These are phyloP conservation scores for Ormyrus pomaceus DNA, from an alignment of 2,888 invertebrate genomes.

Conservation along the genomic window DNA sequence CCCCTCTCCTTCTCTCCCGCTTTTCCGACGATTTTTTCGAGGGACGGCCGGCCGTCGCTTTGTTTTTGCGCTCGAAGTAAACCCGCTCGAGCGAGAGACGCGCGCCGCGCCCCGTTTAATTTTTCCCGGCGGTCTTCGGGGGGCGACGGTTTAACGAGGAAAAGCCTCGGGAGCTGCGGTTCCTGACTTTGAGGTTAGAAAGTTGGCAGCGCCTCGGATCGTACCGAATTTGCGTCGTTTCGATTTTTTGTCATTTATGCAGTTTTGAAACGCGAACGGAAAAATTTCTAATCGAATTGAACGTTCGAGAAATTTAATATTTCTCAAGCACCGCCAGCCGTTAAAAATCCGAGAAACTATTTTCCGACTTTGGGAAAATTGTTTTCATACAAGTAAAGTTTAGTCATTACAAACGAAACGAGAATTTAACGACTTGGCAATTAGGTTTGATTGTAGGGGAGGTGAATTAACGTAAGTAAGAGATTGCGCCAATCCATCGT, in stretches of 20 bases:
- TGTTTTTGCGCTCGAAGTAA: neutral
- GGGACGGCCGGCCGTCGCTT: neutral
- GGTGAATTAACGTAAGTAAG: conserved; percentile 16
- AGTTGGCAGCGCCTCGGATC: too few relatives aligned
- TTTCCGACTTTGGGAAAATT: too few relatives aligned
- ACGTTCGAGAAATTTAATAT: neutral
- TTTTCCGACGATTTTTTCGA: conserved; percentile 21
- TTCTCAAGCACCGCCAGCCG: neutral
- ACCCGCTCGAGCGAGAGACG: neutral
- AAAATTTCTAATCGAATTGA: too few relatives aligned
- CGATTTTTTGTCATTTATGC: too few relatives aligned
- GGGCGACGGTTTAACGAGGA: too few relatives aligned
- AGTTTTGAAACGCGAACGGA: too few relatives aligned
- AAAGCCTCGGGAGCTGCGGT: too few relatives aligned
- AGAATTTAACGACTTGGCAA: neutral
- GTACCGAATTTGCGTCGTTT: too few relatives aligned
- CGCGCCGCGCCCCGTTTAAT: neutral
- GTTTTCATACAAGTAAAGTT: neutral
- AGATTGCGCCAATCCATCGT: conserved; percentile 15
- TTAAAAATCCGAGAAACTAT: too few relatives aligned
- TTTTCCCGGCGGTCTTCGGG: neutral
- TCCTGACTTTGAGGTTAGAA: too few relatives aligned
- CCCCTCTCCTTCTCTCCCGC: neutral
- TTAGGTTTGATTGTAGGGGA: neutral
- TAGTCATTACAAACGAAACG: neutral